These are phyloP conservation scores for Myotis lucifugus DNA, from an alignment of 2,113 vertebrate species.

Conservation along the genomic window DNA sequence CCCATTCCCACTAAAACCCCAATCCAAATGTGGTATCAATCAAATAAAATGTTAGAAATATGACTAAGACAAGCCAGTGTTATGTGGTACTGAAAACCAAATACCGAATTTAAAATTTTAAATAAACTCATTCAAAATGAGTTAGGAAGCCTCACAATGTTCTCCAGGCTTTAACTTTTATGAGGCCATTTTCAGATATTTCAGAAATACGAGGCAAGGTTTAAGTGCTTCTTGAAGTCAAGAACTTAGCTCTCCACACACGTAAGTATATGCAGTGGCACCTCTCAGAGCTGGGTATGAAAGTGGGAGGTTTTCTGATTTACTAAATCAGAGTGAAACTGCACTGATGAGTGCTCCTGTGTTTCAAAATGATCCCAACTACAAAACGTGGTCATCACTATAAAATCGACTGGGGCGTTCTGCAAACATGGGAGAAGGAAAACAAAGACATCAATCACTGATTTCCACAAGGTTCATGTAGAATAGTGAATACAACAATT, in stretches of 20 bases:
- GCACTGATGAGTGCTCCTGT: constrained; percentile 31
- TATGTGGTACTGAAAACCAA: constrained; percentile 51
- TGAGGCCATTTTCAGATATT: constrained; percentile 58
- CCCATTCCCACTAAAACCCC: constrained; percentile 28
- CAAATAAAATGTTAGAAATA: constrained; percentile 52
- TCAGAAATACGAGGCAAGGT: constrained; percentile 65
- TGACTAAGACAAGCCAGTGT: neutral
- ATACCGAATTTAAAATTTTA: constrained; percentile 27
- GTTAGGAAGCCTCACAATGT: constrained; percentile 40
- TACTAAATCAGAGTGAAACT: constrained; percentile 46
- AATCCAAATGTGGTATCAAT: constrained; percentile 27
- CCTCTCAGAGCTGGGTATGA: constrained; percentile 41
- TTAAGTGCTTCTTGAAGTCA: constrained; percentile 64
- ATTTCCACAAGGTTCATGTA: constrained; percentile 28
- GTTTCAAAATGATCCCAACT: constrained; percentile 55
- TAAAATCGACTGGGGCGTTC: neutral
- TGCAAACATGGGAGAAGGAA: constrained; percentile 26
- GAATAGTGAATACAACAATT: constrained; percentile 5
- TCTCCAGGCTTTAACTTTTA: constrained; percentile 56
- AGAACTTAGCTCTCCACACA: constrained; percentile 68
- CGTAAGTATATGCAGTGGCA: constrained; percentile 56
- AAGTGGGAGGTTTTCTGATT: constrained; percentile 56
- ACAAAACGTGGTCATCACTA: constrained; percentile 4
- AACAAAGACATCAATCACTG: constrained; percentile 37
- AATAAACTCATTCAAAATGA: constrained; percentile 61